Base-by-base conservation (phyloP, 2,888 invertebrate species). In the Apotomis turbidana region DNA sequence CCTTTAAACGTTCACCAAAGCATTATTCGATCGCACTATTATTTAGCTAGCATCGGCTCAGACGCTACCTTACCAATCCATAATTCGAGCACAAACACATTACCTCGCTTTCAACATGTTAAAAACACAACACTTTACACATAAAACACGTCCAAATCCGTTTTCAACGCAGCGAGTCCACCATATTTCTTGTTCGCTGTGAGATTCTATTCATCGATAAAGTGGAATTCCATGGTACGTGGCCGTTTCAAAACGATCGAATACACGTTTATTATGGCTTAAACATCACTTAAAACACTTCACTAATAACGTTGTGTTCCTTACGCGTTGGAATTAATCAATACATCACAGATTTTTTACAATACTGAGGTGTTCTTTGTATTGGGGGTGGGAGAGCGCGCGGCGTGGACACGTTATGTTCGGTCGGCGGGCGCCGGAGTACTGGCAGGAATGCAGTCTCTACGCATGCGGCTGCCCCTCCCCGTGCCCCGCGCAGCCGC, bases 261-360 rank as follows among this genome's bases (percentile, higher is more conserved):
- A 83, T 84, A 82, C 76, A 76, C 82, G 87, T 86, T 85, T 83
- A 77, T 82, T 79, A 79, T 75, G 76, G 77, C 75, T 78, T 78
- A 74, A 78, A 83, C 83, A 76, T 81, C 79, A 78, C 76, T 77
- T 80, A 78, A 76, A 78, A 78, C 81, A 76, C 81, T 75, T 79
- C 79, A 77, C 73, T 75, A 78, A 75, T 76, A 78, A 76, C 78
- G 77, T 76, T 79, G 79, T 79, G 73, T 76, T 78, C 79, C 83
- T 84, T 86, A 82, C 80, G 80, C 84, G 85, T 85, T 85, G 87
- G 83, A 91, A 93, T 93, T 90, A 93, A 94, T 94, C 93, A 92
- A 94, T 94, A 94, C 93, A 93, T 93, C 91, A 93, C 91, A 89
- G 90, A 90, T 92, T 93, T 91, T 93, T 93, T 91, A 90, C 89